Base-by-base conservation (phyloP, 2,888 invertebrate genomes). In the Oeneis ivallda region DNA sequence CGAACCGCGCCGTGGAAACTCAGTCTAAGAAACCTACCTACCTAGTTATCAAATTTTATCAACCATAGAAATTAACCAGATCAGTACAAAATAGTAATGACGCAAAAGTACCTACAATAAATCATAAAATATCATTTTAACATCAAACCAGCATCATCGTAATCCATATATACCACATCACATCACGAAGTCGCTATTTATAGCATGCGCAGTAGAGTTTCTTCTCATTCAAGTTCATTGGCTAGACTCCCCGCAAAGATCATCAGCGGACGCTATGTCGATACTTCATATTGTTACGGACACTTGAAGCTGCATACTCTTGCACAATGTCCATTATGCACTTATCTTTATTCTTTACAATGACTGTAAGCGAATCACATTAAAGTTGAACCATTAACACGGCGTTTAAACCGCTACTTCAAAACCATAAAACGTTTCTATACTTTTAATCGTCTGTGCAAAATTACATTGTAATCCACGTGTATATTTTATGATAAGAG, bases 221-320 rank as follows among this genome's bases (percentile, higher is more conserved):
- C 77, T 74, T 72, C 76, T 68, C 76, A 81, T 81, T 83, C 84
- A 87, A 86, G 87, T 88, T 89, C 87, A 87, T 84, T 82, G 82
- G 79, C 82, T 84, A 85, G 76, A 81, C 79, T 79, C 83, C 85
- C 87, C 87, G 83, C 86, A 83, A 82, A 81, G 84, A 79, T 76
- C 37, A 37, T 69, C 62, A 68, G 67, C 64, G 61, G 65, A 62
- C 63, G 60, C 8, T 7, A 47, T 9, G n/a, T 17, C 0, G 17
- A 45, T 63, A 67, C 26, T 26, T 26, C 26, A 26, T 26, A 26
- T 26, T 26, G 4, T 26, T 26, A 26, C 26, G 62, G 45, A 47
- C 52, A 62, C 64, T 64, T 47, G 37, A 56, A 56, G 50, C 49
- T 37, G 6, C 45, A 52, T 58, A 49, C 62, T 53, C 45, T 50